Base-by-base conservation (phyloP, 2,797 vertebrate genomes). In the Antennarius maculatus region DNA sequence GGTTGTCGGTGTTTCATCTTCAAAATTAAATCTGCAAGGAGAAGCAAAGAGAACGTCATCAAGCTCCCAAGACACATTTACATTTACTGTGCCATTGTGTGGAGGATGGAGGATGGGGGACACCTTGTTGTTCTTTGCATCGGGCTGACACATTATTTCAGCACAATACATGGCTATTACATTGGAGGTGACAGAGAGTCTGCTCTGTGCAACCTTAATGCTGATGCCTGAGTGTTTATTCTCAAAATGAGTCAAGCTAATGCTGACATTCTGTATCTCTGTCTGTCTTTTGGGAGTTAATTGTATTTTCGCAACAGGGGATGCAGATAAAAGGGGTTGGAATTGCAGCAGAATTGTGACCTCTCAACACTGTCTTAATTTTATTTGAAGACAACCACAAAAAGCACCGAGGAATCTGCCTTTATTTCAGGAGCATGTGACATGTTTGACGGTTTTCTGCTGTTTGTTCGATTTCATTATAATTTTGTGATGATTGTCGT, bases 1-100 rank as follows among this genome's bases (percentile, higher is more conserved):
- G 5, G 97, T 98, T 5, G 96, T 98, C 0, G 97, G 96, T 0
- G 97, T 99, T 92, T 97, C 95, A 0, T 97, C 95, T 52, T 95
- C 87, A 86, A 98, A 98, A 91, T 98, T 97, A 92, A 99, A 99
- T 86, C 97, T 99, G 79, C n/a, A 68, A 77, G 58, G 77, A 56
- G 59, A 61, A 68, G 76, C 27, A 62, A 58, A 60, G 18, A 69
- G 39, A 61, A 57, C 58, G 34, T 56, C 50, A 66, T 73, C 41
- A 53, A 16, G 41, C 45, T 41, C 18, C 31, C 59, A 41, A 48
- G 63, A 31, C 51, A 58, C 28, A 51, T 14, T 31, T 31, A 51
- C 47, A 66, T 28, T 60, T 42, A 34, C 23, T 43, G 39, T 46
- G 48, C 29, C 47, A 55, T 23, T 16, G 54, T 27, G 17, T 37